phyloP scores from a whole-genome alignment of 2,888 invertebrate genomes.

The Sympetrum striolatum region DNA sequence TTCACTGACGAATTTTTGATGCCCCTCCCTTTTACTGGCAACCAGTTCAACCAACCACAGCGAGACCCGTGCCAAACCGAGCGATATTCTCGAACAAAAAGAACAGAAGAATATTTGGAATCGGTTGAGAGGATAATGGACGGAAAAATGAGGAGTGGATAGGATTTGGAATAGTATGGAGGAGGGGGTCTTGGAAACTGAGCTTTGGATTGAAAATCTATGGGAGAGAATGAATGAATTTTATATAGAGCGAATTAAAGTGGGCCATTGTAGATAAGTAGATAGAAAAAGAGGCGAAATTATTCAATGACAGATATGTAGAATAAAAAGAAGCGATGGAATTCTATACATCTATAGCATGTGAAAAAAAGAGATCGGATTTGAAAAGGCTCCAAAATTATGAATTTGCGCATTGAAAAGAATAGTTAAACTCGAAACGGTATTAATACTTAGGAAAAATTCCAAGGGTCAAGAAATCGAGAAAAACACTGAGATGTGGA shows the following conservation, averaged over 20 bases:
- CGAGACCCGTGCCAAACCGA: background rate
- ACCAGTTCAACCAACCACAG: background rate
- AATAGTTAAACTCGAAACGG: too few relatives aligned
- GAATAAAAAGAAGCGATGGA: too few relatives aligned
- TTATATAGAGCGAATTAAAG: background rate
- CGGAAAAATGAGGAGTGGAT: background rate
- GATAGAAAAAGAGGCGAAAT: background rate
- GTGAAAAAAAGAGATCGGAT: too few relatives aligned
- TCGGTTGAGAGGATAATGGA: background rate
- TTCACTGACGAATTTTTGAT: background rate
- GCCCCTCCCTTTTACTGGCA: background rate
- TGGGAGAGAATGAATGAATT: background rate
- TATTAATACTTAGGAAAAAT: too few relatives aligned
- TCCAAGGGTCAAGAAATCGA: too few relatives aligned
- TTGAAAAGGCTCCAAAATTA: too few relatives aligned
- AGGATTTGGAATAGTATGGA: background rate
- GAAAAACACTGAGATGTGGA: too few relatives aligned
- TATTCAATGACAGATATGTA: background rate
- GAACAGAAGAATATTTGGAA: background rate
- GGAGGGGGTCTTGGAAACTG: constrained; percentile 6
- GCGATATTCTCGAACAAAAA: constrained; percentile 8
- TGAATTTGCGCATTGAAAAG: too few relatives aligned
- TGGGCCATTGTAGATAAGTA: background rate
- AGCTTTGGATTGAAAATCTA: constrained; percentile 9
- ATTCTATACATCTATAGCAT: too few relatives aligned